phyloP scores from a whole-genome alignment of 2,888 invertebrate species.

The Steinernema scapterisci region DNA sequence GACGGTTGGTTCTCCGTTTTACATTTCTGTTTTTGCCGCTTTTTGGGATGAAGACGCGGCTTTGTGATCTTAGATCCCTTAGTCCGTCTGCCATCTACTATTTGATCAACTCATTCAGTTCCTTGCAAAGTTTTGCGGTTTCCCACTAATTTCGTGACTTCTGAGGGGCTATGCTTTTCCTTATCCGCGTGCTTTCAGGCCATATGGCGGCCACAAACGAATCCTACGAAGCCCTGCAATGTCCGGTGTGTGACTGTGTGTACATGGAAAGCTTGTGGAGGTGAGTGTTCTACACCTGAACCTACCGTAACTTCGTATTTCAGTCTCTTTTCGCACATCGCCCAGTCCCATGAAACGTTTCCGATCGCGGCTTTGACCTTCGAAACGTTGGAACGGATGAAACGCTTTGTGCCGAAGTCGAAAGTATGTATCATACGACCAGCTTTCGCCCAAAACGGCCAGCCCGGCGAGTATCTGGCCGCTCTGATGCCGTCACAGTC shows the following conservation, averaged over 20 bases:
- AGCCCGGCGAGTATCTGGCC: slow-evolving; percentile 13
- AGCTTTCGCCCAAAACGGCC: slow-evolving; percentile 30
- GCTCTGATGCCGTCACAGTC: background rate
- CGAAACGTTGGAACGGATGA: slow-evolving; percentile 17
- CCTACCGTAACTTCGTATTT: background rate
- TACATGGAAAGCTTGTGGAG: slow-evolving; percentile 23
- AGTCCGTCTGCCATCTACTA: no score
- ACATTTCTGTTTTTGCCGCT: background rate
- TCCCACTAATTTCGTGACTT: background rate
- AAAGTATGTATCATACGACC: slow-evolving; percentile 34
- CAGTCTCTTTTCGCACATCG: slow-evolving; percentile 34
- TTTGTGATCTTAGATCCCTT: no score
- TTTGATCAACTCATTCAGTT: no score
- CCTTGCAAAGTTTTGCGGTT: background rate
- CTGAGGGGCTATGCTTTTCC: no score
- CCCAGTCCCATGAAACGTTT: slow-evolving; percentile 10
- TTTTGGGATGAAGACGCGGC: background rate
- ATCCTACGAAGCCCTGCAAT: slow-evolving; percentile 8
- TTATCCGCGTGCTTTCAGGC: no score
- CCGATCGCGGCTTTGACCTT: slow-evolving; percentile 29
- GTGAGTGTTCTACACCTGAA: background rate
- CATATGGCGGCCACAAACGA: background rate
- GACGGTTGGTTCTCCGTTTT: background rate
- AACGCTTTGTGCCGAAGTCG: slow-evolving; percentile 33
- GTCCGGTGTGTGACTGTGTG: background rate